Base-by-base conservation (phyloP, 1,140 invertebrate genomes). In the Battus philenor region DNA sequence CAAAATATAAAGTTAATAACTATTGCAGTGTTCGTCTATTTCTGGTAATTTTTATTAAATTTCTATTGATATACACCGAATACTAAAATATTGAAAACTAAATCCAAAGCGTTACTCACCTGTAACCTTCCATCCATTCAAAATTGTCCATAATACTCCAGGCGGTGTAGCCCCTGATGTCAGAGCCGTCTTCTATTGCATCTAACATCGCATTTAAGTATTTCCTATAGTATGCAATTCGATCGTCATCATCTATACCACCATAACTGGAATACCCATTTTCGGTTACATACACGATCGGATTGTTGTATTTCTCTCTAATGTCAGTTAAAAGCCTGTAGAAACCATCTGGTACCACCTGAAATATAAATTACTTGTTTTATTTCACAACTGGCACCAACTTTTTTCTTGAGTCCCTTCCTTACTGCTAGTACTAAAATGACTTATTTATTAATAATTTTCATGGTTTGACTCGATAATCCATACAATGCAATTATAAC, bases 131-230 rank as follows among this genome's bases (percentile, higher is more conserved):
- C 12, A 71, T 60, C 90, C 90, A 91, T 70, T 92, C 90, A 56
- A 91, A 90, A 54, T 90, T 91, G 53, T 92, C 91, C 77, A 91
- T 77, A 1, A 92, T 57, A 29, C 88, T 89, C 91, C 91, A 92
- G 1, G 84, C 85, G 12, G 88, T 87, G 54, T 92, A 93, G 0
- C 77, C 89, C 15, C 34, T 54, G 2, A 87, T 33, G 43, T 85
- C 67, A 10, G 64, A 72, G 2, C 67, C 72, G 2, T 80, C 70
- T 0, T 67, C 64, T 3, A 82, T 68, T 3, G 80, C 75, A 16
- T 80, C 66, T 8, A 74, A 29, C 44, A 83, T 49, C 1, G 65
- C 65, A 9, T 32, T 11, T 4, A 80, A 20, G 41, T 86, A 93
- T 7, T 38, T 24, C 58, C 58, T 50, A 33, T 80, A 82, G 47